phyloP scores from a whole-genome alignment of 2,113 vertebrate species.

The Lamprotornis superbus region DNA sequence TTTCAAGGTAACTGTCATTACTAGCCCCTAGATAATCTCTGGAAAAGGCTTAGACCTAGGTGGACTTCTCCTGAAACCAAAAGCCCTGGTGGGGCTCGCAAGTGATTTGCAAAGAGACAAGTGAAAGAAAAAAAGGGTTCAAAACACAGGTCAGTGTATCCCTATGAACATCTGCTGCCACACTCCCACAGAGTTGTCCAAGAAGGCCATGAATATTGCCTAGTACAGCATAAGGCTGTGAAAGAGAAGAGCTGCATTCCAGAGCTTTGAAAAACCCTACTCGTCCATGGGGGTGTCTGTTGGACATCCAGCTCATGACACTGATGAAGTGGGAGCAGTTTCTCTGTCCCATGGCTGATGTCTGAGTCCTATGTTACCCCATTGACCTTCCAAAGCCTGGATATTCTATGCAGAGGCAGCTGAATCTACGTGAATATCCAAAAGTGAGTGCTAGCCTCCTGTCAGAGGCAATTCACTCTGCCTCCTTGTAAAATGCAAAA shows the following conservation, averaged over 20 bases:
- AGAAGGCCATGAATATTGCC: background rate
- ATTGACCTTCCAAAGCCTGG: background rate
- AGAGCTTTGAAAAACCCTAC: background rate
- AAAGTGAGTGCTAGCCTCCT: background rate
- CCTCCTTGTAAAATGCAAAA: background rate
- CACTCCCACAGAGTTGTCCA: background rate
- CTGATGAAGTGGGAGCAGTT: background rate
- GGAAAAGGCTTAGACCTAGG: background rate
- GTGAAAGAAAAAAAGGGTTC: background rate
- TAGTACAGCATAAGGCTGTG: background rate
- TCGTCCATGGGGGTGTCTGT: background rate
- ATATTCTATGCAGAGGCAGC: background rate
- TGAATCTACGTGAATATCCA: background rate
- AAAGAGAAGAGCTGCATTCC: background rate
- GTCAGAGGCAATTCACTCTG: background rate
- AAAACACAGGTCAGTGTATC: background rate
- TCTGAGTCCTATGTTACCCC: accelerated
- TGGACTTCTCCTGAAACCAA: background rate
- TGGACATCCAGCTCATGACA: background rate
- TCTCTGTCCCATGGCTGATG: background rate
- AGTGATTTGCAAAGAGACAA: background rate
- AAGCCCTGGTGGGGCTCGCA: background rate
- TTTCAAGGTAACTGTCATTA: background rate
- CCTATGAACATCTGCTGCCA: background rate
- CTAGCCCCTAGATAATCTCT: background rate